Conservation (phyloP, 1,140 invertebrate genomes). For the Amphibalanus amphitrite region DNA sequence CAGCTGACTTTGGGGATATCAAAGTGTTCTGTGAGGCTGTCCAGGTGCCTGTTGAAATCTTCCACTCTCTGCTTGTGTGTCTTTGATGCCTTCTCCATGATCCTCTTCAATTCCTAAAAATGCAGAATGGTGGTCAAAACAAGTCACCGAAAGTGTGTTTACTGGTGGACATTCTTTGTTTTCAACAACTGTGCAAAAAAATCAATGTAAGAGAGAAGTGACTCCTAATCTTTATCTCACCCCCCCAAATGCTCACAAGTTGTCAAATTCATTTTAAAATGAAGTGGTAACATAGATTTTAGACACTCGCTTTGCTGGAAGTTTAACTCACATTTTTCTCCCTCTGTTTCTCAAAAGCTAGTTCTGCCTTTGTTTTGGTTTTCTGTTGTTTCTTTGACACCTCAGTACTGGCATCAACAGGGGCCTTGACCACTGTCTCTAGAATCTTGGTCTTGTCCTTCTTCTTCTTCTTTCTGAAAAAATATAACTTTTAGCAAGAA, state of each 20-base stretch:
- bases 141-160: constrained; percentile 7
- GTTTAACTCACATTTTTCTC: constrained; percentile 57
- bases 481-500: no score
- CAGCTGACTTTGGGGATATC: constrained; percentile 97
- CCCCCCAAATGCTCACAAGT: no score
- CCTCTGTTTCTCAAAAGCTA: constrained; percentile 68
- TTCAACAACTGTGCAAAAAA: constrained; percentile 7
- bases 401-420: constrained; percentile 26
- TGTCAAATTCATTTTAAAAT: neutral
- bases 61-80: constrained; percentile 90
- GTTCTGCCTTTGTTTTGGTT: constrained; percentile 63
- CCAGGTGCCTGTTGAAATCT: constrained; percentile 87
- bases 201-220: neutral
- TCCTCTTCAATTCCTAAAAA: constrained; percentile 58
- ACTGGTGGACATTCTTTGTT: neutral
- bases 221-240: no score
- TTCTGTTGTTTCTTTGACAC: constrained; percentile 26
- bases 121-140: no score
- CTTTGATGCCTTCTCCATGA: constrained; percentile 77
- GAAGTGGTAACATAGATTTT: constrained; percentile 9
- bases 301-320: constrained; percentile 11
- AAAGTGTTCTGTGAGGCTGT: constrained; percentile 88
- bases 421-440: constrained; percentile 34
- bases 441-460: constrained; percentile 41
- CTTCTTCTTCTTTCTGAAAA: constrained; percentile 33